Conservation (phyloP, 2,113 vertebrate genomes). For the Manacus vitellinus region DNA sequence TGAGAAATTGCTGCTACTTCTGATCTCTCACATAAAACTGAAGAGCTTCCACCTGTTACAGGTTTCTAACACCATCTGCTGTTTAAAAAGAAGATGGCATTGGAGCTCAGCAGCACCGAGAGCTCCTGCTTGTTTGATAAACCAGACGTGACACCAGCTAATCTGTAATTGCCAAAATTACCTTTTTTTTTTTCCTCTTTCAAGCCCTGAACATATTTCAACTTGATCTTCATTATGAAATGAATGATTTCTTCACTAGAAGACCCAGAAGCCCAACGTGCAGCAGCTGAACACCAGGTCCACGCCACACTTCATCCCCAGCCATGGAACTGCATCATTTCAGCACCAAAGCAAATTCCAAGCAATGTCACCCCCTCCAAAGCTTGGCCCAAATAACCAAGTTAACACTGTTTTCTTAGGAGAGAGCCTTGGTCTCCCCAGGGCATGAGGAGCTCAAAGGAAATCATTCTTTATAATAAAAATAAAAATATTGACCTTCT, state of each 20-base stretch:
- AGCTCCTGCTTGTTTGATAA: not conserved
- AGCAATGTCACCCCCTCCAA: not conserved
- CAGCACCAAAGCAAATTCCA: not conserved
- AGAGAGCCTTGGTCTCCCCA: not conserved
- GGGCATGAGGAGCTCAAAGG: not conserved
- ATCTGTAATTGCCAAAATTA: not conserved
- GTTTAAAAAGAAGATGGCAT: conserved; percentile 66
- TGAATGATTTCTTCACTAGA: not conserved
- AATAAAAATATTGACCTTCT: not conserved
- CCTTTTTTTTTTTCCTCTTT: not conserved
- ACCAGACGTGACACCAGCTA: not conserved
- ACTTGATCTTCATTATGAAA: not conserved
- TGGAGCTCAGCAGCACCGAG: not conserved
- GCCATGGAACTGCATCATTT: rapidly evolving
- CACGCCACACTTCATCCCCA: no score
- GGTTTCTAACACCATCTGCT: conserved; percentile 77
- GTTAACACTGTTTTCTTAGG: not conserved
- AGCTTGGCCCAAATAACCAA: not conserved
- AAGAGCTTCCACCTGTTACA: conserved; percentile 67
- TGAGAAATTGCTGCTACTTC: conserved; percentile 56
- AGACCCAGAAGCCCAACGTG: not conserved
- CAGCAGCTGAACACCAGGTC: not conserved
- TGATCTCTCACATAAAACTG: conserved; percentile 39
- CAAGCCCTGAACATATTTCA: not conserved
- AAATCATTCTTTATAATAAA: not conserved